These are phyloP conservation scores for Muscina levida DNA, from an alignment of 2,888 invertebrate genomes.

Conservation along the genomic window DNA sequence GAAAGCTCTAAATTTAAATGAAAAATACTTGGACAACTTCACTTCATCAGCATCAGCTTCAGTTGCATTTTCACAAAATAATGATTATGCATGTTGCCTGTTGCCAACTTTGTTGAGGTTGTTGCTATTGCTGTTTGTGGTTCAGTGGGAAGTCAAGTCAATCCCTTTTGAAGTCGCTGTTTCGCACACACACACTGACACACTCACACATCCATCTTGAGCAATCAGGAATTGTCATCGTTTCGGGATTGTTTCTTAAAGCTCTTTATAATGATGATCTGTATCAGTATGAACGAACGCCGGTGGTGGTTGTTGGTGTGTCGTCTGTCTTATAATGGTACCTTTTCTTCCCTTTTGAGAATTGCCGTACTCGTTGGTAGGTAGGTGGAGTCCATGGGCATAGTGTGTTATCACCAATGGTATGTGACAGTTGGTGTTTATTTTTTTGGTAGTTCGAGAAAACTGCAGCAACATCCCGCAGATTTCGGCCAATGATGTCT, in stretches of 20 bases:
- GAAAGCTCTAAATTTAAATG: conserved; percentile 64
- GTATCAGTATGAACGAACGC: conserved; percentile 41
- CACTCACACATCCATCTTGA: conserved; percentile 42
- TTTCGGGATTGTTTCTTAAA: conserved; percentile 47
- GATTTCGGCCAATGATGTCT: no score
- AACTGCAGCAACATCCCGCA: no score
- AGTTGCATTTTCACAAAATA: conserved; percentile 46
- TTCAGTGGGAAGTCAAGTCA: conserved; percentile 55
- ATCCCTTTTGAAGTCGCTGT: neutral
- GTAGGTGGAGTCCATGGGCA: neutral
- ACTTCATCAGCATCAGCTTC: conserved; percentile 10
- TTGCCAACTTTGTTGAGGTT: neutral
- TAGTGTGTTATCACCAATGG: neutral
- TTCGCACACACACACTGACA: neutral
- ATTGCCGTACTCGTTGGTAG: conserved; percentile 31
- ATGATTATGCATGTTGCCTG: conserved; percentile 65
- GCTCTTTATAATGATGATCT: conserved; percentile 57
- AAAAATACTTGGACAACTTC: conserved; percentile 45
- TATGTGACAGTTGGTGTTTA: neutral
- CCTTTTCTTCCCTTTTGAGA: conserved; percentile 13
- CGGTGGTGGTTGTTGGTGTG: neutral
- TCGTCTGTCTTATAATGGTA: neutral
- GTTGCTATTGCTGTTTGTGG: neutral
- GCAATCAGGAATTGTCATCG: conserved; percentile 64
- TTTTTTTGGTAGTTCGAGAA: neutral